These are phyloP conservation scores for Toxostoma redivivum DNA, from an alignment of 2,113 vertebrate genomes.

Conservation along the genomic window DNA sequence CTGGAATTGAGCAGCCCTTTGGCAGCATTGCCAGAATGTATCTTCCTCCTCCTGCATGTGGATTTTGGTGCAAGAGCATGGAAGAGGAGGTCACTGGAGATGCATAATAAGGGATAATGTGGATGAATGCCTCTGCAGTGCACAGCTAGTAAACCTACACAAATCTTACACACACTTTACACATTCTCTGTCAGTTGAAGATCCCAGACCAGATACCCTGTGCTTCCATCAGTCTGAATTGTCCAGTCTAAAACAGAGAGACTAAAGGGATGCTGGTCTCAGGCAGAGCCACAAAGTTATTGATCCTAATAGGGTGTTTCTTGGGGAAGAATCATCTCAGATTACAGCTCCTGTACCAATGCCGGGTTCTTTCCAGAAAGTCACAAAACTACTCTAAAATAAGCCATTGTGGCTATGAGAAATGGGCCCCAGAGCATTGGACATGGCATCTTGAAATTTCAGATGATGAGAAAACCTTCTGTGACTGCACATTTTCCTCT, in stretches of 20 bases:
- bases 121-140: neutral
- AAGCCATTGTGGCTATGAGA: neutral
- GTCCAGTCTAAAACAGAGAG: neutral
- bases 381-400: neutral
- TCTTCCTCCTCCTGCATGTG: neutral
- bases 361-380: neutral
- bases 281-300: neutral
- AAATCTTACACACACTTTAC: neutral
- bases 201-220: neutral
- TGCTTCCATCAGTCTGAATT: neutral
- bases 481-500: neutral
- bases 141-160: neutral
- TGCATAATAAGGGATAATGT: neutral
- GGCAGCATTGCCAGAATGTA: neutral
- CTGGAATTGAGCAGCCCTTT: slow-evolving; percentile 6
- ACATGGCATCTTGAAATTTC: neutral
- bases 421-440: neutral
- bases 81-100: neutral
- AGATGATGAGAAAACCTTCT: slow-evolving; percentile 23
- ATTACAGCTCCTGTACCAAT: neutral
- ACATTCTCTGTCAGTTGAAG: neutral
- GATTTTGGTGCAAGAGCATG: neutral
- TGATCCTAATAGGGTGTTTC: neutral
- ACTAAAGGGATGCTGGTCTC: neutral
- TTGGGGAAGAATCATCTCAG: neutral